Conservation (phyloP, 2,113 vertebrate species). For the Gulo gulo region DNA sequence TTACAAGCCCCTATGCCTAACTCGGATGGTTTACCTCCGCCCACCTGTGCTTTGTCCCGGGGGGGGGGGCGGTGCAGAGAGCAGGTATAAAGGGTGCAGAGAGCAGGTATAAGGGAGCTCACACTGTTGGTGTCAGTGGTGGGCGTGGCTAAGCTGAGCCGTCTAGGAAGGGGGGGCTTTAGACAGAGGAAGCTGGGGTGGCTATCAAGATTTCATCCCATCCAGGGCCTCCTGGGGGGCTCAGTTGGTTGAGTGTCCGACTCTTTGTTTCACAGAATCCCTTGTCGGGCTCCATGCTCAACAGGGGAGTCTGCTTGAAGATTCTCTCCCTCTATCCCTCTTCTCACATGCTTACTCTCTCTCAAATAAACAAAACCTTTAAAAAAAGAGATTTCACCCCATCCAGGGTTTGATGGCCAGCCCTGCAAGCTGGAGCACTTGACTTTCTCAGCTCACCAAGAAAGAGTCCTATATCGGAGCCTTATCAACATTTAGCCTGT, state of each 20-base stretch:
- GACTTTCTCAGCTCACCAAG: neutral
- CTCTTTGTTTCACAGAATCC: neutral
- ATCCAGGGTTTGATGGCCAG: neutral
- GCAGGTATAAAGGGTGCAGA: neutral
- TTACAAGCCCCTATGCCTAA: neutral
- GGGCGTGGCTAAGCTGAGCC: neutral
- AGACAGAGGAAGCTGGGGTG: neutral
- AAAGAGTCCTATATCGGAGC: neutral
- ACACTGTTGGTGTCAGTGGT: neutral
- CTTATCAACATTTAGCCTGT: neutral
- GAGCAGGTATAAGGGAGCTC: too few relatives aligned
- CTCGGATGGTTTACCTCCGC: neutral
- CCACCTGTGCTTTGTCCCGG: fast-evolving
- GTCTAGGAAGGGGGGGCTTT: neutral
- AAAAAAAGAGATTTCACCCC: neutral
- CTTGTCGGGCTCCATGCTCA: neutral
- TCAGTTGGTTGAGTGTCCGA: fast-evolving
- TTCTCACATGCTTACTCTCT: neutral
- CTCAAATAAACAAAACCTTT: neutral
- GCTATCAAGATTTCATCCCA: neutral
- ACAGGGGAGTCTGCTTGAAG: neutral
- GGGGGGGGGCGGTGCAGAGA: neutral
- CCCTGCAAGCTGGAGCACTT: neutral
- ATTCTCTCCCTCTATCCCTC: neutral
- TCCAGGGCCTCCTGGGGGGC: neutral